Conservation (phyloP, 2,113 vertebrate genomes). For the Dolichotis patagonum region DNA sequence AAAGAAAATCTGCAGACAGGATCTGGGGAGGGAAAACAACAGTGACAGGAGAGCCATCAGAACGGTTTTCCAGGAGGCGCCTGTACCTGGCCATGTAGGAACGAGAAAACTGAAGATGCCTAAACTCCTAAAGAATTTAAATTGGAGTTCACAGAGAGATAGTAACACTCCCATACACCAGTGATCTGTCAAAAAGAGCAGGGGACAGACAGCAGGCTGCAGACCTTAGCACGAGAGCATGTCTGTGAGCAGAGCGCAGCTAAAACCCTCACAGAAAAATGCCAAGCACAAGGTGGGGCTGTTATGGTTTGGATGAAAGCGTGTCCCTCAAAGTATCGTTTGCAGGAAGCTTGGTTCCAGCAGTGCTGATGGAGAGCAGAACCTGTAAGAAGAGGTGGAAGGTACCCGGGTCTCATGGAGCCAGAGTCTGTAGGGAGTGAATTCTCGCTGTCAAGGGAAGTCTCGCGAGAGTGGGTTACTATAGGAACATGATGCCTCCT, state of each 20-base stretch:
- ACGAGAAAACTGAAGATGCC: slow-evolving; percentile 1
- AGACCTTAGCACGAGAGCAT: background rate
- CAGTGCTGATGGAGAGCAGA: too few relatives aligned
- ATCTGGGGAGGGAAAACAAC: background rate
- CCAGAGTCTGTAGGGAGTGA: background rate
- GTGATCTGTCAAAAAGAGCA: too few relatives aligned
- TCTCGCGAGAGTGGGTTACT: background rate
- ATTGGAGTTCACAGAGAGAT: background rate
- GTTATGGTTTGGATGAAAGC: background rate
- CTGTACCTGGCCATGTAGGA: background rate
- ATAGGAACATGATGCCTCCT: too few relatives aligned
- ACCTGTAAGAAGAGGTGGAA: background rate
- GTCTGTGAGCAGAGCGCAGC: background rate
- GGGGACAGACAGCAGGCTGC: background rate
- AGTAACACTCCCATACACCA: too few relatives aligned
- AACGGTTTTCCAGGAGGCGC: background rate
- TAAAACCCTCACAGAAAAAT: background rate
- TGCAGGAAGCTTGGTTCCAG: background rate
- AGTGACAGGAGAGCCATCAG: background rate
- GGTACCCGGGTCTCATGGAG: background rate
- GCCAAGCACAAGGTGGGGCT: background rate
- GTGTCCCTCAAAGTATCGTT: background rate
- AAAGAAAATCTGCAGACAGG: too few relatives aligned
- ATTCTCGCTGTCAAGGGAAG: background rate
- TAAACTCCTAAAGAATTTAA: background rate